A percentile compares a stretch with the other conserved stretches of the same genome.
Evolutionary conservation across 2,888 invertebrate genomes (phyloP).

Genomic region (Macaria liturata): DNA sequence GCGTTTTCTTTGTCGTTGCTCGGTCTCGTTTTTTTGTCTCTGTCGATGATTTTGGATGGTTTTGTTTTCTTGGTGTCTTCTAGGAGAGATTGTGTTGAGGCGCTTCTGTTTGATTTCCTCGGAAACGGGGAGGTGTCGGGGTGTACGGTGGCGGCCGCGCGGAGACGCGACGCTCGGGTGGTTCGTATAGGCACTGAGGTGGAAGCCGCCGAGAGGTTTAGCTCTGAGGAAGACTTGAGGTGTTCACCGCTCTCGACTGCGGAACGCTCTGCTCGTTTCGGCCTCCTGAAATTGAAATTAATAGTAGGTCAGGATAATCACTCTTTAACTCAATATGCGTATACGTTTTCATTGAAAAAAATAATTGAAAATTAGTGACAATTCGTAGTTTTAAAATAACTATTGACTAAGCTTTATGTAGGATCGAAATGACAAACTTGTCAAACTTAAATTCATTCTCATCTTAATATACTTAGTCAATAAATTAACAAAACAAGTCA

Average conservation of each 20-base stretch:
- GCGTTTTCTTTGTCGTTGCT: slow-evolving; percentile 70
- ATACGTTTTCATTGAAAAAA: too few relatives aligned
- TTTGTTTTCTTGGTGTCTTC: slow-evolving; percentile 68
- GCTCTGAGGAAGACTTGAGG: slow-evolving; percentile 76
- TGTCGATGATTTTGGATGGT: slow-evolving; percentile 68
- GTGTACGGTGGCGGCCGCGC: slow-evolving; percentile 84
- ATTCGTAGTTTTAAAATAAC: too few relatives aligned
- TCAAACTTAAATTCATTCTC: too few relatives aligned
- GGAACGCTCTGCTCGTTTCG: slow-evolving; percentile 54
- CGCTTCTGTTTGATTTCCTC: slow-evolving; percentile 69
- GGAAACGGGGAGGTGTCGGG: slow-evolving; percentile 59
- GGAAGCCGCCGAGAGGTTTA: slow-evolving; percentile 70
- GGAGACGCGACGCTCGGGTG: slow-evolving; percentile 87
- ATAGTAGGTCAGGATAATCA: background rate
- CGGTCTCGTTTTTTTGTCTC: slow-evolving; percentile 66
- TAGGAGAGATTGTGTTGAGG: slow-evolving; percentile 68
- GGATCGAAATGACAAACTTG: too few relatives aligned
- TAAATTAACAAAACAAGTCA: too few relatives aligned
- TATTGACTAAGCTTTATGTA: too few relatives aligned
- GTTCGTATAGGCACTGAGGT: slow-evolving; percentile 85
- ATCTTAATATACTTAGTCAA: too few relatives aligned
- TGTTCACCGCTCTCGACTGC: slow-evolving; percentile 61
- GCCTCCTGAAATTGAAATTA: slow-evolving; percentile 64
- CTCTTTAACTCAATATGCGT: too few relatives aligned
- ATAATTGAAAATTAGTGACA: too few relatives aligned